Conservation (phyloP, 2,888 invertebrate species). For the Acanthosepion lycidas region DNA sequence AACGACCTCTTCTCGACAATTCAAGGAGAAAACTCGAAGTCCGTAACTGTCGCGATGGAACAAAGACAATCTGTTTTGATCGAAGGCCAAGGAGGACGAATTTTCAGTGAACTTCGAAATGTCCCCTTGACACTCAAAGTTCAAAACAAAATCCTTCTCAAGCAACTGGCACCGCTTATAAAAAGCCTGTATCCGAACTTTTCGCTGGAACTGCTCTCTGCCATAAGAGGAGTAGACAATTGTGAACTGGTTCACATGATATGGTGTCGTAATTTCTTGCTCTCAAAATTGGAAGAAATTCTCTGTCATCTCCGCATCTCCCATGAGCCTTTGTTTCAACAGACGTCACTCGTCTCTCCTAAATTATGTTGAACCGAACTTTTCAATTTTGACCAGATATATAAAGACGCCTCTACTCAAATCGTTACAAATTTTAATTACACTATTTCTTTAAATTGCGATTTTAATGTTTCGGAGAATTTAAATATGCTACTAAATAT, state of each 20-base stretch:
- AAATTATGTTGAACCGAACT: neutral
- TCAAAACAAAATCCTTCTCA: conserved; percentile 6
- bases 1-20: conserved; percentile 34
- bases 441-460: neutral
- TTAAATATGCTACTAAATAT: neutral
- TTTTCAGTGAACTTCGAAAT: conserved; percentile 34
- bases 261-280: conserved; percentile 38
- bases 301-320: neutral
- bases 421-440: neutral
- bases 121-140: conserved; percentile 21
- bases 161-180: neutral
- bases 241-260: conserved; percentile 39
- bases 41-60: neutral
- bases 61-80: neutral
- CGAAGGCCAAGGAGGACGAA: neutral
- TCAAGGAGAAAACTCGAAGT: neutral
- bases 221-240: neutral
- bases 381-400: neutral
- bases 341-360: neutral
- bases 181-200: neutral
- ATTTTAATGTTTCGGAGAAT: neutral
- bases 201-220: neutral
- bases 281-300: conserved; percentile 37
- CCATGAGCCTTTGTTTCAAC: neutral
- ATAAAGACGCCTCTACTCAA: neutral